A percentile compares a stretch with the other conserved stretches of the same genome.
These are phyloP conservation scores for Sphaerophoria taeniata DNA, from an alignment of 2,888 invertebrate species.

Conservation along the genomic window DNA sequence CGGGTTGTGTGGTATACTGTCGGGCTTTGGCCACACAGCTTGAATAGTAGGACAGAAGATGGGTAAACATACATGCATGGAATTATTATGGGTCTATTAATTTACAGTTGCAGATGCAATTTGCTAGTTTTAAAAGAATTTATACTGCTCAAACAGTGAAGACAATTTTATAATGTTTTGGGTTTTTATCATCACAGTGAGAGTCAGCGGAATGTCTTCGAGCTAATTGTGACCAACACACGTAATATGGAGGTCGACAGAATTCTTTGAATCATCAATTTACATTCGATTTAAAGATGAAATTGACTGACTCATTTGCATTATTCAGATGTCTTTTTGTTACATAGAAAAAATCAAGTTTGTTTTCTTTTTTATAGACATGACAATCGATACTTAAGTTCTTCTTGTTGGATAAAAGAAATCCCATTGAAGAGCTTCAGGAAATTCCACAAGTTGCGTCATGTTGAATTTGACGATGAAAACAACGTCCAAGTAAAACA, in stretches of 20 bases:
- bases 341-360: neutral
- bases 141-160: too few species aligned
- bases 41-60: slow-evolving; percentile 19
- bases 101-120: slow-evolving; percentile 21
- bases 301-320: slow-evolving; percentile 13
- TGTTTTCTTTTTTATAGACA: neutral
- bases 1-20: slow-evolving; percentile 33
- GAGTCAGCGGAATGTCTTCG: too few species aligned
- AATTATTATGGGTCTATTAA: neutral
- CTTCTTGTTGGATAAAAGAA: neutral
- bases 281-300: neutral
- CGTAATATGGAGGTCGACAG: too few species aligned
- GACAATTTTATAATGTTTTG: too few species aligned
- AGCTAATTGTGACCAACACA: too few species aligned
- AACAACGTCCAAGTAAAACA: neutral
- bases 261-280: too few species aligned
- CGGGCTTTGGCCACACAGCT: slow-evolving; percentile 10
- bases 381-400: too few species aligned
- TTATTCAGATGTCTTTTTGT: neutral
- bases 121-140: neutral
- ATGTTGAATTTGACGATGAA: slow-evolving; percentile 10
- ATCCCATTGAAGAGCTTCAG: neutral
- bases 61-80: neutral
- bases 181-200: too few species aligned
- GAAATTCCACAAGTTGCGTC: slow-evolving; percentile 22